These are phyloP conservation scores for Trissolcus brochymenae DNA, from an alignment of 2,888 invertebrate species.

Conservation along the genomic window DNA sequence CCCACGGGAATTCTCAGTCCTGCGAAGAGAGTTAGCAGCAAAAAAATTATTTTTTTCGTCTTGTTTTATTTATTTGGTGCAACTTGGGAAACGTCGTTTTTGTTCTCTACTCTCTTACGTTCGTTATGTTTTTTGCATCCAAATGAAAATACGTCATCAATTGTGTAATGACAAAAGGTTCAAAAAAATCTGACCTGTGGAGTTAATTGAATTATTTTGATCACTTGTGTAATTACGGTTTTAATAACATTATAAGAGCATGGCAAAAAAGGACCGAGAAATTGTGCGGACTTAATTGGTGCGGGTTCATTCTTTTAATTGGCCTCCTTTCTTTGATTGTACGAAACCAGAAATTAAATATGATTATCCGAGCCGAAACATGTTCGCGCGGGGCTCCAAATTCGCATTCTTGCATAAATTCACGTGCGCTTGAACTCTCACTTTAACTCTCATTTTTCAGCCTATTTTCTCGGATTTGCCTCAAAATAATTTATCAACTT, in stretches of 20 bases:
- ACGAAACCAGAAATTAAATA: constrained; percentile 15
- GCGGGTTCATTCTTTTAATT: constrained; percentile 3
- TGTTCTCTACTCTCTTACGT: too few relatives aligned
- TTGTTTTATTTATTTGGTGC: background rate
- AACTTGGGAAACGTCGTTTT: too few relatives aligned
- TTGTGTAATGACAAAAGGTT: too few relatives aligned
- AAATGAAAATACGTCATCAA: too few relatives aligned
- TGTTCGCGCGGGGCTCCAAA: constrained; percentile 11
- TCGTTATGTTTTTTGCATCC: too few relatives aligned
- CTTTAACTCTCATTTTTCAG: constrained; percentile 32
- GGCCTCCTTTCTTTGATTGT: constrained; percentile 5
- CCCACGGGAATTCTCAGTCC: constrained; percentile 13
- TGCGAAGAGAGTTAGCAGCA: background rate
- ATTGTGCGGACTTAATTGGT: background rate
- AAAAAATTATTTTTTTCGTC: background rate
- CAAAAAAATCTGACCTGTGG: too few relatives aligned
- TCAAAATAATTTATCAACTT: constrained; percentile 36
- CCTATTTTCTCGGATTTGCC: constrained; percentile 26
- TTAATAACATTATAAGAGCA: background rate
- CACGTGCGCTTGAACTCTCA: constrained; percentile 24
- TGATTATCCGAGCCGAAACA: constrained; percentile 4
- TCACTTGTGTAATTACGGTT: background rate
- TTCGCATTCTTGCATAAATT: constrained; percentile 32
- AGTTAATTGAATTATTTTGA: too few relatives aligned
- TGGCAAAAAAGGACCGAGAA: background rate